Base-by-base conservation (phyloP, 2,113 vertebrate genomes). In the Sminthopsis crassicaudata region DNA sequence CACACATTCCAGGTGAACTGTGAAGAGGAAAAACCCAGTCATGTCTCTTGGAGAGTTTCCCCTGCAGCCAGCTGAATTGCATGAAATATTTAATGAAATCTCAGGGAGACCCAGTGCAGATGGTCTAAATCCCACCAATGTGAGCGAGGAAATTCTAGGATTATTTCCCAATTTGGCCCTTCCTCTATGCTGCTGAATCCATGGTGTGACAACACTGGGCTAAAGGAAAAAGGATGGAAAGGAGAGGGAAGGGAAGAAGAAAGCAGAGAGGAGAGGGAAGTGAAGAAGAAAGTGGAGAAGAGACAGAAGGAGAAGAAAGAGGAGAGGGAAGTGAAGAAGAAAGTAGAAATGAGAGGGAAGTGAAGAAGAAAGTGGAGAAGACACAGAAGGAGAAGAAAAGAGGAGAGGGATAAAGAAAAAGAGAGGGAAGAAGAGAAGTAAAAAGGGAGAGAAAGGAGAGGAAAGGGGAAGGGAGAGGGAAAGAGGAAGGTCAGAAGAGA, bases 1-100 rank as follows among this genome's bases (percentile, higher is more conserved):
- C 42, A 96, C 93, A 93, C 95, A 94, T 55, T 93, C 52, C 46
- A 95, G 89, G 89, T 93, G 51, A 96, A 95, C 91, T 90, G 24
- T 92, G 88, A 90, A 91, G 90, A 94, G 93, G 93, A 95, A 95
- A 92, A 42, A 92, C 16, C 51, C 42, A 26, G 60, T 90, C n/a
- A 36, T 90, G 95, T 22, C 96, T 96, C 48, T 96, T 96, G 94
- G 48, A 95, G 93, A 95, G 57, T 96, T 96, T 94, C 36, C 54
- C 91, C 96, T 92, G 90, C 25, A 96, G 97, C 91, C 96, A 96
- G 90, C 53, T n/a, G 97, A 97, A 96, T 95, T 96, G 93, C 96
- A 96, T 96, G 92, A 97, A 97, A 97, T 96, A 97, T 95, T 96
- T 98, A 96, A 96, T 94, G 90, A 97, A 97, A 95, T 91, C 91